Evolutionary conservation across 2,113 vertebrate genomes (phyloP), one percentile per base, ranked within the genome.

Genomic region (Phyllostomus discolor): DNA sequence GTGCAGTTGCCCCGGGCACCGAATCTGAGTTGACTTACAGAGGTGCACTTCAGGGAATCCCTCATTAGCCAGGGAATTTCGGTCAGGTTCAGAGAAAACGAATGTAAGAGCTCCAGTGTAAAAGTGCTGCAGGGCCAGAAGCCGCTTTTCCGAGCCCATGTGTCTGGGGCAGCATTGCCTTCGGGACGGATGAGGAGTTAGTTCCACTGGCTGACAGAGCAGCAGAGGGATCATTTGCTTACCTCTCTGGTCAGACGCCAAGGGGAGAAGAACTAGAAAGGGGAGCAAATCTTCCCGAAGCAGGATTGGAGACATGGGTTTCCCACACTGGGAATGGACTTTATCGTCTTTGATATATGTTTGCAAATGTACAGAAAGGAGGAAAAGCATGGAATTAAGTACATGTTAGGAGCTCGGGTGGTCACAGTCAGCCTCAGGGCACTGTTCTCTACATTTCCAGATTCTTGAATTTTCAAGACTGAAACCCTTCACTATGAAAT

Each of bases 381-480:
- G 31, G 54, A 17, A 57, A 87, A 75, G 5, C 33, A 4, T 41
- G 35, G 35, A 79, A 72, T 89, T 78, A 78, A 24, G 3, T 3
- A 6, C 7, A 10, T 14, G 3, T 7, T 31, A 52, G 35, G 19
- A 76, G 16, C 41, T 12, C 19, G 24, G 7, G 19, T n/a, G 67
- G 57, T 62, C 22, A 3, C 54, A 20, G 5, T 80, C 10, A 2
- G 10, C 48, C 31, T 83, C 31, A 26, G 54, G 41, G 19, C 9
- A 2, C 52, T 50, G 4, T 38, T 4, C 10, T 50, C 26, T 24
- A 24, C 7, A 9, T 67, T 79, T 87, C 87, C 33, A 46, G 79
- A 35, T 72, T 91, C 59, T 82, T 48, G 3, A 87, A 33, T 75
- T 94, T 94, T 88, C 10, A 76, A 88, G 76, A 83, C 24, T 76